Conservation (phyloP, 1,140 invertebrate genomes). For the Scaptomyza graminum region DNA sequence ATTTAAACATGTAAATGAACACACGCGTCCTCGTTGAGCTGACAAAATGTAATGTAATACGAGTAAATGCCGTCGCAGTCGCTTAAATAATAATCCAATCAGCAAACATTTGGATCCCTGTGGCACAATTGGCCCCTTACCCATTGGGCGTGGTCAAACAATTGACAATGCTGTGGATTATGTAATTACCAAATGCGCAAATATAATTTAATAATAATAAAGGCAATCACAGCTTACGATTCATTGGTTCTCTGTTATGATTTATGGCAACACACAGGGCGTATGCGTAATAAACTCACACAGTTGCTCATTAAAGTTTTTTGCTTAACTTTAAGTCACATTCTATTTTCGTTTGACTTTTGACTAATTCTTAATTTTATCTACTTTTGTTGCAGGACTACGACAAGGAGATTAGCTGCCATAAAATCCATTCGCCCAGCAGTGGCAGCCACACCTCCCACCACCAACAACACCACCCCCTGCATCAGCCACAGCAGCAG, state of each 20-base stretch:
- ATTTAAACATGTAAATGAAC: slow-evolving; percentile 57
- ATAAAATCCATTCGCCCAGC: slow-evolving; percentile 75
- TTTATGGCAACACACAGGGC: slow-evolving; percentile 24
- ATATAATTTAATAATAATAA: slow-evolving; percentile 49
- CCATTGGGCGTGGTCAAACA: slow-evolving; percentile 42
- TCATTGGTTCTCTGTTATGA: slow-evolving; percentile 2
- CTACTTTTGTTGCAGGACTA: slow-evolving; percentile 62
- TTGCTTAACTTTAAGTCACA: neutral
- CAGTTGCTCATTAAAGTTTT: slow-evolving; percentile 25
- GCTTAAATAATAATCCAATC: slow-evolving; percentile 81
- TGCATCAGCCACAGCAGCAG: slow-evolving; percentile 1
- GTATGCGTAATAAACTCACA: slow-evolving; percentile 31
- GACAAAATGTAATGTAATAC: slow-evolving; percentile 76
- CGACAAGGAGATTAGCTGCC: slow-evolving; percentile 76
- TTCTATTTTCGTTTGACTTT: neutral
- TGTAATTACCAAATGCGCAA: slow-evolving; percentile 53
- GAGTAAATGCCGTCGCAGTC: slow-evolving; percentile 52
- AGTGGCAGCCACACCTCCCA: slow-evolving; percentile 52
- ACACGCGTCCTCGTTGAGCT: slow-evolving; percentile 5
- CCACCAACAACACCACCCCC: slow-evolving; percentile 42
- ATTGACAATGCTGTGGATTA: slow-evolving; percentile 53
- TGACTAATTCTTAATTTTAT: slow-evolving; percentile 23
- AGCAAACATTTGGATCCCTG: slow-evolving; percentile 52
- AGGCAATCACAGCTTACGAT: slow-evolving; percentile 32
- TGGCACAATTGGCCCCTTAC: slow-evolving; percentile 25